Evolutionary conservation across 2,797 vertebrate genomes (phyloP), one percentile per base, ranked within the genome.

Genomic region (Threskiornis aethiopicus): DNA sequence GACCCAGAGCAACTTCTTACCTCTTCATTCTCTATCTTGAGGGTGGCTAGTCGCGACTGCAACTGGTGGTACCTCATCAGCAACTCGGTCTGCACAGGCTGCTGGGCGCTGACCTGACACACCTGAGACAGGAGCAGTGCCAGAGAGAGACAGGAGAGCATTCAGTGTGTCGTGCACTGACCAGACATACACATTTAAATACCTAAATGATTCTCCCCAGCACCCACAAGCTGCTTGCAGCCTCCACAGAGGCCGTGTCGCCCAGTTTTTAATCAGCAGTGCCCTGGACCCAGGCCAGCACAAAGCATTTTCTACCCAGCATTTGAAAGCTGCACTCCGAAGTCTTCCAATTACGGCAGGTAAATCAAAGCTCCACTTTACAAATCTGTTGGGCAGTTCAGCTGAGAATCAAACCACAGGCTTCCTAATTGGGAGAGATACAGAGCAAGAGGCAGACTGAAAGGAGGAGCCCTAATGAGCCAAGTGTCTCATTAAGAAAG

Each of bases 21-120:
- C 99, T 99, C 99, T 90, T 99, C 99, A 1, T 99, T 99, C 97
- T 99, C 99, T 73, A 99, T 99, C 98, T 99, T 99, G 95, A 99
- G 98, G 1, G 99, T 99, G 90, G 99, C 98, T 77, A 99, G 98
- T 66, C 99, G 99, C 5, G 99, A 99, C 98, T 99, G 99, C 96
- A 99, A 99, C 98, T 99, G 99, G 98, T 99, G 99, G 98, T 99
- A 99, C 49, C 99, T 98, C 99, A 99, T 99, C 91, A 99, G 98
- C 79, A 99, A 97, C 95, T 99, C 99, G 0, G 99, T 99, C 98
- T 99, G 99, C 85, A 99, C 99, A 0, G 99, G 99, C 97, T 99
- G 99, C 98, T 99, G 99, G 44, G 99, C 99, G 1, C 99, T 99
- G 96, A 99, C 99, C 97, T 99, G 99, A 92, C 99, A 99, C 96